Evolutionary conservation across 2,113 vertebrate genomes (phyloP).

Genomic region (Telmatochromis sp.): DNA sequence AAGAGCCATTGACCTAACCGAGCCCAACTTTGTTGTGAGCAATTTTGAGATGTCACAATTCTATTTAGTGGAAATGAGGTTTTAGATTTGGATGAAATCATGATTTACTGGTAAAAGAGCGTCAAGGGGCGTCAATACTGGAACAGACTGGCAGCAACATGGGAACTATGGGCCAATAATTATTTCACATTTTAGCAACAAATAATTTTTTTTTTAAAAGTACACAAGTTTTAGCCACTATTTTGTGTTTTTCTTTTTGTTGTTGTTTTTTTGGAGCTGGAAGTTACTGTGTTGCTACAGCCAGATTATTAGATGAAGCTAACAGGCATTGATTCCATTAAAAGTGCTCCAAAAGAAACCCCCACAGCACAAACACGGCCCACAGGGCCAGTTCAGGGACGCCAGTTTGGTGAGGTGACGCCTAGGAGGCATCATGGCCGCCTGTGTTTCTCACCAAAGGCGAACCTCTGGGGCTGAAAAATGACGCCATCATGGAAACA

Average conservation of each 20-base stretch:
- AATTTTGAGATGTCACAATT: neutral
- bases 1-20: neutral
- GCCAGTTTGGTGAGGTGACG: neutral
- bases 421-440: neutral
- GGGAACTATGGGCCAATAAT: neutral
- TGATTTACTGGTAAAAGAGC: neutral
- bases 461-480: neutral
- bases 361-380: neutral
- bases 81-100: neutral
- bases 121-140: neutral
- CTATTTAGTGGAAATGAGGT: neutral
- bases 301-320: neutral
- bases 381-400: neutral
- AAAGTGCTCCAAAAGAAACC: neutral
- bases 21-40: neutral
- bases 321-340: neutral
- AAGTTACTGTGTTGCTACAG: neutral
- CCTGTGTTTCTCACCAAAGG: neutral
- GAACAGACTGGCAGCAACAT: neutral
- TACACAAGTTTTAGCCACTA: neutral
- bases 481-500: neutral
- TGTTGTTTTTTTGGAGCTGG: neutral
- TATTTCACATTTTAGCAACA: neutral
- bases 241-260: neutral
- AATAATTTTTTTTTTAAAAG: rapidly evolving